phyloP scores from a whole-genome alignment of 2,797 vertebrate species.

The Dendrocincla fuliginosa region DNA sequence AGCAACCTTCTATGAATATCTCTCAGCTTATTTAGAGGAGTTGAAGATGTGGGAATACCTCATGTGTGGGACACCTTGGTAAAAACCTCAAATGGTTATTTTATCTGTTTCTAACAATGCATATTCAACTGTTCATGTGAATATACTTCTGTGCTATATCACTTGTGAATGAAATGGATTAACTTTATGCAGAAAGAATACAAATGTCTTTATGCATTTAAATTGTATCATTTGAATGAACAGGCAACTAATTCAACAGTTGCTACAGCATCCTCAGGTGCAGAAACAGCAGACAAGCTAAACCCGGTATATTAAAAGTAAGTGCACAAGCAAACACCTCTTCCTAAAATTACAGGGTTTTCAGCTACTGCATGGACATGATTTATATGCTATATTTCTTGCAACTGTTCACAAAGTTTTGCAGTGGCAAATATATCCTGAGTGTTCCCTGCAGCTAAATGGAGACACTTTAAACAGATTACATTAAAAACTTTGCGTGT shows the following conservation, averaged over 20 bases:
- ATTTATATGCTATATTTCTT: background rate
- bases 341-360: background rate
- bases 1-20: background rate
- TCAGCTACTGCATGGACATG: background rate
- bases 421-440: background rate
- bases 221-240: background rate
- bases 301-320: background rate
- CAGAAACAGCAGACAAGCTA: background rate
- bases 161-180: background rate
- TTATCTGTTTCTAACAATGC: background rate
- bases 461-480: background rate
- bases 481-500: background rate
- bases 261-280: background rate
- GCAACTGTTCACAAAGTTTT: background rate
- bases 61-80: background rate
- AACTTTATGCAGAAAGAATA: background rate
- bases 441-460: background rate
- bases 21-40: background rate
- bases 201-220: background rate
- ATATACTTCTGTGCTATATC: accelerated
- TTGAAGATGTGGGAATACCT: background rate
- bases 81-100: background rate
- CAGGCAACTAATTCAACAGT: background rate
- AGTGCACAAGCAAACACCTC: background rate
- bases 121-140: background rate